These are phyloP conservation scores for Dermatemys mawii DNA, from an alignment of 2,113 vertebrate species.

Conservation along the genomic window DNA sequence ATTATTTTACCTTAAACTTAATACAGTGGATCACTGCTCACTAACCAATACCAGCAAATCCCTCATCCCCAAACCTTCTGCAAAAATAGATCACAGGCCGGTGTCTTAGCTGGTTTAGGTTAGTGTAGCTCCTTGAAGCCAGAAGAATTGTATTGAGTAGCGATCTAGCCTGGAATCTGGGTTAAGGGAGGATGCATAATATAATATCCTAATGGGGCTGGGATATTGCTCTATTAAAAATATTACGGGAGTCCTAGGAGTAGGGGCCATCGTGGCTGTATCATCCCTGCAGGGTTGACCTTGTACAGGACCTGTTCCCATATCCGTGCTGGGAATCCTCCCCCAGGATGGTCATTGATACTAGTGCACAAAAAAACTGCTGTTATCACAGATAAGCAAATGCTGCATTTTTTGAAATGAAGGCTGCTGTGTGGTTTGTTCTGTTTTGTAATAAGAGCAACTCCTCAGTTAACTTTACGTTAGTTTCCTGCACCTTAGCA, in stretches of 20 bases:
- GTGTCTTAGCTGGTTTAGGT: no score
- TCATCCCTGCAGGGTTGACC: background rate
- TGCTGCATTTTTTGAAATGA: background rate
- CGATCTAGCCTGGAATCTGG: background rate
- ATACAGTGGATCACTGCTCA: background rate
- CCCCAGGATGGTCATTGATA: background rate
- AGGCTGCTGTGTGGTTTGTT: background rate
- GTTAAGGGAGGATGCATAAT: background rate
- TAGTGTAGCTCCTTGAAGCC: background rate
- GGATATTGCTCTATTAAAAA: background rate
- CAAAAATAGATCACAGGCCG: background rate
- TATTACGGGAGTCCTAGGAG: no score
- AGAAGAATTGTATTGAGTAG: background rate
- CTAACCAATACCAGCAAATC: background rate
- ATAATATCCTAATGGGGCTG: background rate
- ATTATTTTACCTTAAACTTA: constrained; percentile 54
- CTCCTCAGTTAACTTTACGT: background rate
- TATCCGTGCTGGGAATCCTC: background rate
- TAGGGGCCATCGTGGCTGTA: background rate
- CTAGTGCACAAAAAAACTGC: background rate
- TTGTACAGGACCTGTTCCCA: background rate
- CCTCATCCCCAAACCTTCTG: background rate
- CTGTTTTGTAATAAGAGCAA: background rate
- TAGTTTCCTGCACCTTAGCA: background rate
- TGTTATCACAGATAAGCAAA: background rate